Evolutionary conservation across 1,140 invertebrate species (phyloP).

Genomic region (Caenorhabditis tropicalis): DNA sequence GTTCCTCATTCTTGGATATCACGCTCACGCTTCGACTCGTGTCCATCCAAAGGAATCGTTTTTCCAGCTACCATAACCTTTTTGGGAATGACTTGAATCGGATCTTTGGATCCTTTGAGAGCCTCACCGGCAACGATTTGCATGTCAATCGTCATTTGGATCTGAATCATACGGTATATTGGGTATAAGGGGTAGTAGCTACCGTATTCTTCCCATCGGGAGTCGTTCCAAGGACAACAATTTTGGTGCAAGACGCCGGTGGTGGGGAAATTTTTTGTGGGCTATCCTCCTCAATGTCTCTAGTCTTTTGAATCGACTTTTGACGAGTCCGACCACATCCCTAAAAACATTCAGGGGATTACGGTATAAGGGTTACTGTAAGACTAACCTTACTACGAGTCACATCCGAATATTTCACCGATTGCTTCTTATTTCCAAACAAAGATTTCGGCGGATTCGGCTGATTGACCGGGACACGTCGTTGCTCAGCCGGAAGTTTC

Average conservation of each 20-base stretch:
- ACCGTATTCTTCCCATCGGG: constrained; percentile 15
- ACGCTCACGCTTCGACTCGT: too few relatives aligned
- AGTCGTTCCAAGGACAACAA: neutral
- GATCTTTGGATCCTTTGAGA: too few relatives aligned
- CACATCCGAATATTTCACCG: neutral
- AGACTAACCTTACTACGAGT: neutral
- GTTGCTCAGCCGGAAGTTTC: neutral
- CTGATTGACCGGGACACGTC: neutral
- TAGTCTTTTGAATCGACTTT: neutral
- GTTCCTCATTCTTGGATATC: too few relatives aligned
- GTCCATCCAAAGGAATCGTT: too few relatives aligned
- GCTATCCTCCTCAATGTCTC: neutral
- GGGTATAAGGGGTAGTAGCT: neutral
- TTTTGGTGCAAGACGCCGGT: neutral
- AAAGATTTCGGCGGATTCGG: neutral
- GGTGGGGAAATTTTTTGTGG: neutral
- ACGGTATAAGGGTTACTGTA: too few relatives aligned
- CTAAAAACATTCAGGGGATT: too few relatives aligned
- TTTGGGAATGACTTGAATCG: too few relatives aligned
- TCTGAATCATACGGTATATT: neutral
- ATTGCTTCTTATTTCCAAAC: neutral
- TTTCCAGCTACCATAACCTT: too few relatives aligned
- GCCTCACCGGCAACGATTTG: too few relatives aligned
- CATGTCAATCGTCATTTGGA: constrained; percentile 42
- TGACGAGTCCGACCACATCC: too few relatives aligned